Base-by-base conservation (phyloP, 2,113 vertebrate species). In the Todiramphus saurophagus region DNA sequence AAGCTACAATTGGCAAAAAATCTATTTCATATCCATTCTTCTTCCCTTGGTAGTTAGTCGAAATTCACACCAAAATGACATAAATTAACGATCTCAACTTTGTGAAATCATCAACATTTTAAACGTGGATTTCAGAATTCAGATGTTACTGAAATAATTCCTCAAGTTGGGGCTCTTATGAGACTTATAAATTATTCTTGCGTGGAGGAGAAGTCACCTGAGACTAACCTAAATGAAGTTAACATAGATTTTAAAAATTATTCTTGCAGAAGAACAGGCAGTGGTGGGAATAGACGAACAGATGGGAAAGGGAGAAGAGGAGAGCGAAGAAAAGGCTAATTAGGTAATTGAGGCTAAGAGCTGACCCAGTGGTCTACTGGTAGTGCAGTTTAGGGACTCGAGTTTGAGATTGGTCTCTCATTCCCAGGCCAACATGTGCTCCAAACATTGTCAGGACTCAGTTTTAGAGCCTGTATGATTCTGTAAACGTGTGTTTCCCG, bases 141-240 rank as follows among this genome's bases (percentile, higher is more conserved):
- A 87, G 59, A 80, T 66, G 44, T 89, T 94, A 92, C 79, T 62
- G 83, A 93, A 97, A 94, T 90, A 77, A 18, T 96, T 90, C 69
- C 75, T 87, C 48, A 93, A 81, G 69, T 87, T 93, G 82, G 50
- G 62, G 76, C 75, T 92, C 95, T 95, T 96, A n/a, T 16, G 96
- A 96, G 97, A 89, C 70, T 94, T 95, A 94, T 96, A 90, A 97
- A 93, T 97, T 96, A 97, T 96, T 96, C 93, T 96, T 96, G 87
- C 95, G 64, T 94, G 43, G 83, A 96, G 80, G 56, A 87, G 66
- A 96, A 96, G 68, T 95, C 96, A 96, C 83, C 76, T 89, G 93
- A 97, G 97, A 96, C 74, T 74, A 97, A 78, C 93, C 94, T 95
- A 96, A 97, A 97, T 97, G 94, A 97, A 97, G 93, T 97, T 97